A percentile compares a stretch with the other conserved stretches of the same genome.
Conservation (phyloP, 1,140 invertebrate genomes). For the Cheumatopsyche charites region DNA sequence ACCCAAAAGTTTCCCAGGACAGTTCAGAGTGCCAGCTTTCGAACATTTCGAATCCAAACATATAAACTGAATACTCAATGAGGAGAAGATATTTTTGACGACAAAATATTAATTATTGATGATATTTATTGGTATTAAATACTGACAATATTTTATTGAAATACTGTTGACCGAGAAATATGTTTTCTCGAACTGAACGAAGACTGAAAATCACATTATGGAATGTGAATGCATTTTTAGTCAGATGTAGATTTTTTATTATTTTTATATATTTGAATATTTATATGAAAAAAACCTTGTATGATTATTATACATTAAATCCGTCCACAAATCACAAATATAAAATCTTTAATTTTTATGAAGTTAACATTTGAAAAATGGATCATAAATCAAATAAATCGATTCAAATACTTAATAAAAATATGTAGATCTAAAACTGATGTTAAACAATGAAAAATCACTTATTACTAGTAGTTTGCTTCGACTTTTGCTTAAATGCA, state of each 20-base stretch:
- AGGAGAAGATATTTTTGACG: too few species aligned
- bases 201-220: neutral
- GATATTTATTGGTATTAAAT: too few species aligned
- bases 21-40: constrained; percentile 21
- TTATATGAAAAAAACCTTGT: neutral
- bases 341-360: neutral
- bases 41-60: constrained; percentile 61
- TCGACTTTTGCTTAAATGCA: constrained; percentile 45
- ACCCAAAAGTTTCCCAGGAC: constrained; percentile 23
- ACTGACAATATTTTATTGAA: too few species aligned
- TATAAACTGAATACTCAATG: constrained; percentile 32
- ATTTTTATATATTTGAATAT: too few species aligned
- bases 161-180: too few species aligned
- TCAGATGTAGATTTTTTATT: too few species aligned
- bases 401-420: too few species aligned
- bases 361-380: too few species aligned
- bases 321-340: neutral
- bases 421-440: too few species aligned
- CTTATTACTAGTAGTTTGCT: constrained; percentile 22
- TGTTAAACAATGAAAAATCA: neutral
- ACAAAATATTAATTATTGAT: too few species aligned
- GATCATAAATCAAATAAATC: too few species aligned
- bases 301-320: constrained; percentile 33
- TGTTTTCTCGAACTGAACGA: too few species aligned
- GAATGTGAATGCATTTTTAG: constrained; percentile 6